A percentile compares a stretch with the other conserved stretches of the same genome.
Conservation (phyloP, 2,888 invertebrate species). For the Onthophagus sagittarius region DNA sequence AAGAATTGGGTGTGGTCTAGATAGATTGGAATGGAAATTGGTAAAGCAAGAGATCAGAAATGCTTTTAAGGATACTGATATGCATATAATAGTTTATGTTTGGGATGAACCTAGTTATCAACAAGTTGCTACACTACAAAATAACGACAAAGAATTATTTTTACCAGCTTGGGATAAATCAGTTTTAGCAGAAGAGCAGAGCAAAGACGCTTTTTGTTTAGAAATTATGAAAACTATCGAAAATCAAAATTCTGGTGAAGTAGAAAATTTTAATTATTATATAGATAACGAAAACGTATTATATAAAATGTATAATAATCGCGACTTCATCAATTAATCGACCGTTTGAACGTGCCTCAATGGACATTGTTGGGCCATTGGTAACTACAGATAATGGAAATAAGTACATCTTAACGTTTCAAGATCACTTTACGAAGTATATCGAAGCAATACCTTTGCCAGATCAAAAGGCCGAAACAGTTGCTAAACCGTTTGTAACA, state of each 20-base stretch:
- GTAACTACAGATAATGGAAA: neutral
- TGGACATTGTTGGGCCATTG: conserved; percentile 6
- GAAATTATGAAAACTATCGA: neutral
- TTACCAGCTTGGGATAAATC: neutral
- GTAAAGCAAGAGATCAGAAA: neutral
- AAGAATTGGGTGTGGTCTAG: neutral
- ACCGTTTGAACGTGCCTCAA: neutral
- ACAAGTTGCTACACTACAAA: neutral
- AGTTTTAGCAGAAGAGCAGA: neutral
- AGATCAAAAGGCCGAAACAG: neutral
- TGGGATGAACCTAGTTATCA: neutral
- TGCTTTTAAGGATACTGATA: neutral
- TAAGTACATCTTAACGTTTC: neutral
- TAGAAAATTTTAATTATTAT: neutral
- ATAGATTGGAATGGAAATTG: neutral
- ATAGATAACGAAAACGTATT: neutral
- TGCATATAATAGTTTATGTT: neutral
- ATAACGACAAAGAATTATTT: neutral
- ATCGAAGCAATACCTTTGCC: neutral
- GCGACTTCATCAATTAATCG: neutral
- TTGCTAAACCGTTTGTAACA: neutral
- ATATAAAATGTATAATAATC: neutral
- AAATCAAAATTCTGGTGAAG: neutral
- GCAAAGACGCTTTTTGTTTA: neutral
- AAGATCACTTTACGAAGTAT: neutral